Percentiles rank a stretch among this genome's conserved stretches.
These are phyloP conservation scores for Manis javanica DNA, from an alignment of 2,797 vertebrate genomes.

Conservation along the genomic window DNA sequence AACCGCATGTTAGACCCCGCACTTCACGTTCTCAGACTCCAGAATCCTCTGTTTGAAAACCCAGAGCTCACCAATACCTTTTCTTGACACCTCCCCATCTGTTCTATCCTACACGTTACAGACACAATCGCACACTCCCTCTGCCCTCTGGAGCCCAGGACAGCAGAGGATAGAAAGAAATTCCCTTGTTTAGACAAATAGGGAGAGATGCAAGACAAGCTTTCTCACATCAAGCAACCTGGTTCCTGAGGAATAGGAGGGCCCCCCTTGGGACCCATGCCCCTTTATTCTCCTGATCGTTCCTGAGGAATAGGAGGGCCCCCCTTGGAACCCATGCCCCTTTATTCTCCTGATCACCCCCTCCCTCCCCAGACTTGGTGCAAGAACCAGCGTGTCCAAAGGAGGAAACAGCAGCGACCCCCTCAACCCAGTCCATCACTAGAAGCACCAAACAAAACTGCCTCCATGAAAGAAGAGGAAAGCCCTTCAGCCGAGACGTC, in stretches of 20 bases:
- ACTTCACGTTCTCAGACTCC: neutral
- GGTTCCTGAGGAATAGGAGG: neutral
- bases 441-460: rapidly evolving
- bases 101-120: neutral
- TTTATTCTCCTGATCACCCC: neutral
- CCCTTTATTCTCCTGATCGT: neutral
- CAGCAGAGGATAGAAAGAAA: neutral
- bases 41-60: neutral
- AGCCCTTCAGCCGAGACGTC: rapidly evolving
- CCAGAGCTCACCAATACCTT: neutral
- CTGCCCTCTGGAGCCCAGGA: neutral
- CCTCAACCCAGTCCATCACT: rapidly evolving
- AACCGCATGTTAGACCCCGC: neutral
- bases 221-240: neutral
- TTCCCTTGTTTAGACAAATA: neutral
- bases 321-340: neutral
- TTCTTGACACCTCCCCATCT: neutral
- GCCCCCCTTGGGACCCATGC: neutral
- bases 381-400: neutral
- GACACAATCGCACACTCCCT: neutral
- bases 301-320: neutral
- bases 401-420: neutral
- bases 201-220: neutral
- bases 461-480: neutral
- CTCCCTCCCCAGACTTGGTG: slow-evolving; percentile 17